Conservation (phyloP, 2,797 vertebrate species). For the Sebastes cheni region DNA sequence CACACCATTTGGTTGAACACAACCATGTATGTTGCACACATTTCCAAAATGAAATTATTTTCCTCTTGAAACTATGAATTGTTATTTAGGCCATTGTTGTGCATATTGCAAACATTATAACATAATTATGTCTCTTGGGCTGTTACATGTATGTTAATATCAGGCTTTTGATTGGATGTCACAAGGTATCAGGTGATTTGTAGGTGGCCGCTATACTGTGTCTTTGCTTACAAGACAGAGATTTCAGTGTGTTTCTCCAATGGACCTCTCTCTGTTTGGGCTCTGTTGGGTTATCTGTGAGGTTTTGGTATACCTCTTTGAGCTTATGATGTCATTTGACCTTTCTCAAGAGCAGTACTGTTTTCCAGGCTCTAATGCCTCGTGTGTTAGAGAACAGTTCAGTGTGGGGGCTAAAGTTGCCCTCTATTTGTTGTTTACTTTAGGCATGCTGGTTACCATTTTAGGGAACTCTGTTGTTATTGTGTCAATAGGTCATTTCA, state of each 20-base stretch:
- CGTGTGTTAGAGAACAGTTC: not conserved
- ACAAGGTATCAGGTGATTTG: not conserved
- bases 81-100: not conserved
- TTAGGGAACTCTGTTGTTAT: constrained; percentile 81
- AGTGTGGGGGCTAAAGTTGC: not conserved
- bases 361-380: constrained; percentile 12
- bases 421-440: not conserved
- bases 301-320: not conserved
- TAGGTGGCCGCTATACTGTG: not conserved
- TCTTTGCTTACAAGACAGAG: not conserved
- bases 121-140: rapidly evolving
- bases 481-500: constrained; percentile 81
- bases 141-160: not conserved
- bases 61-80: not conserved
- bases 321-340: not conserved
- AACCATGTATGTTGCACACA: rapidly evolving
- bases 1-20: not conserved
- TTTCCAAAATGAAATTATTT: not conserved
- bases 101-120: not conserved
- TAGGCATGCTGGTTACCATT: constrained; percentile 7
- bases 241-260: not conserved
- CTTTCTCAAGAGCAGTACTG: not conserved
- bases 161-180: not conserved
- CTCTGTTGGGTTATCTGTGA: not conserved
- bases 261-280: not conserved